phyloP scores from a whole-genome alignment of 2,888 invertebrate genomes.

The Pherbina coryleti region DNA sequence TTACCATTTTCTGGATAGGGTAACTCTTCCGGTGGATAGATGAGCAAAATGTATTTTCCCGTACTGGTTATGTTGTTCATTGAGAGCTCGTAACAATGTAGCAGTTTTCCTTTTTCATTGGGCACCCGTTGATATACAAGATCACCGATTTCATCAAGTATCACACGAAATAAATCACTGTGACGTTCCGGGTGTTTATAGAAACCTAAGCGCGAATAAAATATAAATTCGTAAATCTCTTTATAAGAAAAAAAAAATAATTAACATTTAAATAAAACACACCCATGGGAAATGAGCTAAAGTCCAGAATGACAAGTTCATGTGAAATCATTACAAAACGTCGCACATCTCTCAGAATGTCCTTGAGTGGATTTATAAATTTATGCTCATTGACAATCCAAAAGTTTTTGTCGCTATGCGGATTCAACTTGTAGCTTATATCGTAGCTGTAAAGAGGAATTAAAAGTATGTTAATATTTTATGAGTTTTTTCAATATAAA shows the following conservation, averaged over 20 bases:
- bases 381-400: slow-evolving; percentile 67
- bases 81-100: slow-evolving; percentile 70
- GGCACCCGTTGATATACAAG: slow-evolving; percentile 62
- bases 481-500: too few species aligned
- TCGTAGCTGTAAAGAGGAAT: slow-evolving; percentile 51
- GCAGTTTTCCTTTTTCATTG: slow-evolving; percentile 46
- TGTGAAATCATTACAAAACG: slow-evolving; percentile 77
- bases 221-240: too few species aligned
- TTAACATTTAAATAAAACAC: slow-evolving; percentile 16
- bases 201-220: slow-evolving; percentile 55
- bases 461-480: not conserved
- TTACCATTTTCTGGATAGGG: slow-evolving; percentile 68
- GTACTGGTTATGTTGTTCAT: slow-evolving; percentile 73
- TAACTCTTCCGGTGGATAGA: slow-evolving; percentile 70
- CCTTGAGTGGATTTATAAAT: slow-evolving; percentile 75
- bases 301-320: slow-evolving; percentile 84
- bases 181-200: slow-evolving; percentile 70
- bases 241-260: too few species aligned
- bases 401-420: slow-evolving; percentile 57
- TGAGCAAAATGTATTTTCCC: slow-evolving; percentile 73
- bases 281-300: slow-evolving; percentile 81
- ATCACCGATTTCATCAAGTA: slow-evolving; percentile 72
- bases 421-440: slow-evolving; percentile 48
- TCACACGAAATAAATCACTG: slow-evolving; percentile 70
- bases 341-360: slow-evolving; percentile 78